Conservation (phyloP, 1,140 invertebrate genomes). For the Conus ventricosus region DNA sequence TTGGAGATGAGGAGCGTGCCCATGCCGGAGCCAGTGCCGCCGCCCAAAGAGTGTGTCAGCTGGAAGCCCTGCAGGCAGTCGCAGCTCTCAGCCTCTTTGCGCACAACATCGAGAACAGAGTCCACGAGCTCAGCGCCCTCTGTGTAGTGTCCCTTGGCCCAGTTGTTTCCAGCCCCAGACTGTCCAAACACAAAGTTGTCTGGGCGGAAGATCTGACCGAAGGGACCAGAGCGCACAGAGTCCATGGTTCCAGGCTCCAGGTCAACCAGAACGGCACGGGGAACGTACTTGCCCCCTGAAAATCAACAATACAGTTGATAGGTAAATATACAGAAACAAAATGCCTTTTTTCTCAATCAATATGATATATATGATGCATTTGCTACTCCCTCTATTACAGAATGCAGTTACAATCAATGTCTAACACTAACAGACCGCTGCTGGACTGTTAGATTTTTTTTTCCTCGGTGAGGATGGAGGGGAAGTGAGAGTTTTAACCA, state of each 20-base stretch:
- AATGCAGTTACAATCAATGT: not conserved
- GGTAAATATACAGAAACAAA: not conserved
- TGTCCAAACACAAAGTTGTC: conserved; percentile 81
- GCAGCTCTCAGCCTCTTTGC: conserved; percentile 89
- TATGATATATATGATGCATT: not conserved
- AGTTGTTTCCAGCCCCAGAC: conserved; percentile 88
- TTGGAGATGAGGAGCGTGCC: conserved; percentile 79
- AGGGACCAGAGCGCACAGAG: conserved; percentile 69
- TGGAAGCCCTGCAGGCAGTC: conserved; percentile 87
- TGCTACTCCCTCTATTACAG: not conserved
- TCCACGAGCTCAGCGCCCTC: conserved; percentile 94
- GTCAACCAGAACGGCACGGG: conserved; percentile 90
- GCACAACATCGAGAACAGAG: conserved; percentile 83
- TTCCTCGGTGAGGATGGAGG: too few relatives aligned
- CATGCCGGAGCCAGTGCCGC: conserved; percentile 76
- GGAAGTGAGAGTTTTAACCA: too few relatives aligned
- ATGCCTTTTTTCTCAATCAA: too few relatives aligned
- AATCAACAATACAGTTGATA: conserved; percentile 69
- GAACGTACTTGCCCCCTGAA: conserved; percentile 88
- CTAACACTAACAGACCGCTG: not conserved
- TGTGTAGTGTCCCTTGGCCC: conserved; percentile 95
- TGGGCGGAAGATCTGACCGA: conserved; percentile 81
- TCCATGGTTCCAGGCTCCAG: conserved; percentile 73
- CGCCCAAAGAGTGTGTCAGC: conserved; percentile 85
- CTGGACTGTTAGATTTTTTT: too few relatives aligned